phyloP scores from a whole-genome alignment of 2,113 vertebrate genomes.

The Xiphophorus hellerii region DNA sequence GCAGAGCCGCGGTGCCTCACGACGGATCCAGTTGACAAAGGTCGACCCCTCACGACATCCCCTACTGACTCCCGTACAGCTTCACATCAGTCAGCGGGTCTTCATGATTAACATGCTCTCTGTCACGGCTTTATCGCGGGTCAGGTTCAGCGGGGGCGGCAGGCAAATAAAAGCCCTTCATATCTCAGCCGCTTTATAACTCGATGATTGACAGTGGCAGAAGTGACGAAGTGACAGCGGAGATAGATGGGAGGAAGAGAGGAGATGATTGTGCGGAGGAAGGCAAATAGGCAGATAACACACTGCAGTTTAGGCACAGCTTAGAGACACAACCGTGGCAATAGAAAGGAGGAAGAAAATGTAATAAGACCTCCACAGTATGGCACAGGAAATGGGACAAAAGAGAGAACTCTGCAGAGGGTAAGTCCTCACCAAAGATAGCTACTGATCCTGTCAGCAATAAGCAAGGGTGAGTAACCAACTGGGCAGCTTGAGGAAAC shows the following conservation, averaged over 20 bases:
- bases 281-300: background rate
- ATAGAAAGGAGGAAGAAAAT: background rate
- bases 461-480: background rate
- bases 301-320: background rate
- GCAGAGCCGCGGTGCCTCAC: constrained; percentile 4
- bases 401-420: background rate
- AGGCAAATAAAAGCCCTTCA: constrained; percentile 68
- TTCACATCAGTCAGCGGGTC: constrained; percentile 61
- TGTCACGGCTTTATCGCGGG: constrained; percentile 67
- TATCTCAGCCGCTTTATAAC: constrained; percentile 64
- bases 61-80: constrained; percentile 41
- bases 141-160: constrained; percentile 61
- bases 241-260: constrained; percentile 41
- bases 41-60: constrained; percentile 54
- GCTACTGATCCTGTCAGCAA: background rate
- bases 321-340: background rate
- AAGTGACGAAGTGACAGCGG: constrained; percentile 52
- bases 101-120: constrained; percentile 66
- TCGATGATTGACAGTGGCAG: constrained; percentile 63
- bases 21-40: constrained; percentile 49
- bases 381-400: background rate
- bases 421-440: background rate
- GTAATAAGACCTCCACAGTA: background rate
- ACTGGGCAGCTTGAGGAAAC: background rate
- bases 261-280: constrained; percentile 17